Percentiles rank a stretch among this genome's conserved stretches.
These are phyloP conservation scores for Rhopilema esculentum DNA, from an alignment of 30 jellyfish, hydroid and myxozoan species.

Conservation along the genomic window DNA sequence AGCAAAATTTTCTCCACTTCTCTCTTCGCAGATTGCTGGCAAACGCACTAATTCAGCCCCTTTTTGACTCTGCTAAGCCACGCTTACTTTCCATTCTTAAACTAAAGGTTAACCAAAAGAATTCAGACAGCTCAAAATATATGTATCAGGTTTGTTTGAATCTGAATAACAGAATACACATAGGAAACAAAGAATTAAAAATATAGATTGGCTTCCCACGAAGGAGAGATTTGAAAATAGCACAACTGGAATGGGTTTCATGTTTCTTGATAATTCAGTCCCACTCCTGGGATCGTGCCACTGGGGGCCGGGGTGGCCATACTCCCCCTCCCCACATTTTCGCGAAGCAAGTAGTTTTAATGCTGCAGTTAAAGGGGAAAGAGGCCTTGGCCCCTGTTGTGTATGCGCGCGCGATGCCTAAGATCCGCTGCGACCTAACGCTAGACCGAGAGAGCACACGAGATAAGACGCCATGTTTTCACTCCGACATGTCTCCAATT, in stretches of 20 bases:
- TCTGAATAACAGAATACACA: constrained; percentile 25
- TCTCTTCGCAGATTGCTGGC: constrained; percentile 29
- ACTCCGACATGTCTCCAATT: too few species aligned
- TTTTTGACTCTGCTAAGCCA: constrained; percentile 26
- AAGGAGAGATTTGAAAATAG: constrained; percentile 24
- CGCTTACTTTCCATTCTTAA: constrained; percentile 23
- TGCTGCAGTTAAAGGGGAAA: too few species aligned
- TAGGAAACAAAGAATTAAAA: constrained; percentile 46
- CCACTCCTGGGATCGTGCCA: too few species aligned
- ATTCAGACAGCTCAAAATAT: constrained; percentile 40
- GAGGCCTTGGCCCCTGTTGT: too few species aligned
- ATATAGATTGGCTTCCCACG: constrained; percentile 42
- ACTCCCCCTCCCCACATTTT: too few species aligned
- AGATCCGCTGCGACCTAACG: too few species aligned
- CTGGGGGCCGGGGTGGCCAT: too few species aligned
- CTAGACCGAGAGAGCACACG: too few species aligned
- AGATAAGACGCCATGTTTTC: too few species aligned
- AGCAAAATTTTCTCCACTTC: constrained; percentile 11
- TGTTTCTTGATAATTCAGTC: background rate
- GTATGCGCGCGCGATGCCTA: too few species aligned
- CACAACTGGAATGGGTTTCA: constrained; percentile 8
- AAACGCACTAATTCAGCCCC: constrained; percentile 45
- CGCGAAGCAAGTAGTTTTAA: too few species aligned
- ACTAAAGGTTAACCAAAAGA: constrained; percentile 17
- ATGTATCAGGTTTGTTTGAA: background rate